Conservation (phyloP, 2,113 vertebrate species). For the Amphiprion ocellaris region DNA sequence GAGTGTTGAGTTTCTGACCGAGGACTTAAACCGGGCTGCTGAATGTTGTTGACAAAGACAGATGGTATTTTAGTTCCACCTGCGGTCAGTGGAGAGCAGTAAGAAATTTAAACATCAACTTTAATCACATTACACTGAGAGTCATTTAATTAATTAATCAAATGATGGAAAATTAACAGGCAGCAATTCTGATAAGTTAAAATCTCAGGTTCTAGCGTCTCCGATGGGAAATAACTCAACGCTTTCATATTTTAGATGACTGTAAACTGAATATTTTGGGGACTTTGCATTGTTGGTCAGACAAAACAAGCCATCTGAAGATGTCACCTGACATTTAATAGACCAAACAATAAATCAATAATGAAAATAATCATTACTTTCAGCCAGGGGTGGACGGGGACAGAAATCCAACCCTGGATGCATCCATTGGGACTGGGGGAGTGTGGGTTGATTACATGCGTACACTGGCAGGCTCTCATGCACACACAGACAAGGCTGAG, state of each 20-base stretch:
- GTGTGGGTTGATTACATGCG: too few relatives aligned
- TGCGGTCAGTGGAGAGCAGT: not conserved
- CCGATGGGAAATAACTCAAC: not conserved
- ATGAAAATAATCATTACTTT: not conserved
- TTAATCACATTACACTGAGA: not conserved
- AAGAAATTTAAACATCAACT: not conserved
- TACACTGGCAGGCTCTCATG: too few relatives aligned
- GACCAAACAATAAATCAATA: not conserved
- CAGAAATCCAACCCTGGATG: too few relatives aligned
- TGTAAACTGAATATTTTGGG: not conserved
- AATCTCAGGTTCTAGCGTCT: too few relatives aligned
- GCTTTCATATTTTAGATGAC: not conserved
- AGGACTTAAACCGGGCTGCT: slow-evolving; percentile 16
- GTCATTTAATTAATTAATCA: not conserved
- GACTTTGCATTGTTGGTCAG: not conserved
- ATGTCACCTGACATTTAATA: not conserved
- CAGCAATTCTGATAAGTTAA: too few relatives aligned
- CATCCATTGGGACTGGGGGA: too few relatives aligned
- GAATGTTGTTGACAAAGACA: slow-evolving; percentile 41
- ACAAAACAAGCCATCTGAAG: not conserved
- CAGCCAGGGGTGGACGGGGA: too few relatives aligned
- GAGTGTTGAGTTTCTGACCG: slow-evolving; percentile 60
- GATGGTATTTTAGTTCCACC: not conserved
- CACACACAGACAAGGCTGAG: too few relatives aligned
- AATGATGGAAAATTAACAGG: not conserved